A percentile compares a stretch with the other conserved stretches of the same genome.
Conservation (phyloP, 1,140 invertebrate species). For the Hydropsyche tenuis region DNA sequence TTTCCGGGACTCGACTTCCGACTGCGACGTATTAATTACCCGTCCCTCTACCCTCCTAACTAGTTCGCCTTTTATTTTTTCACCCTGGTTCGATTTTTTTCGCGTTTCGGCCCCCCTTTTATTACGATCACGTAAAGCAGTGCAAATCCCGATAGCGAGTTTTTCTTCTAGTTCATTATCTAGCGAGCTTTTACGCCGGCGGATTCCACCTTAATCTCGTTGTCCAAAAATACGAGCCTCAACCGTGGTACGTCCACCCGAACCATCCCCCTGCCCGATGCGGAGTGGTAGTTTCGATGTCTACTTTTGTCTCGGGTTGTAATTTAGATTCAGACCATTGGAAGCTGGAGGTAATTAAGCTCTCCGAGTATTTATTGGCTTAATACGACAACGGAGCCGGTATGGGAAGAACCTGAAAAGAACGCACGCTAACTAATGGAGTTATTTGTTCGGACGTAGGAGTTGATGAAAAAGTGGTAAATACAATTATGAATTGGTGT, state of each 20-base stretch:
- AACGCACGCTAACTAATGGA: constrained; percentile 38
- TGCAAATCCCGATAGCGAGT: constrained; percentile 45
- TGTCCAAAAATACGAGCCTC: constrained; percentile 49
- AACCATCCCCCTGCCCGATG: constrained; percentile 23
- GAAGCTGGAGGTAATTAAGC: constrained; percentile 48
- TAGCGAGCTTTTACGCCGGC: constrained; percentile 48
- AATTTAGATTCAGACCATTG: constrained; percentile 50
- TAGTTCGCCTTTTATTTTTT: background rate
- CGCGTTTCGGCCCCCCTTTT: constrained; percentile 20
- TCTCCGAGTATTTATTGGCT: constrained; percentile 50
- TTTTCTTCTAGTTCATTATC: constrained; percentile 50
- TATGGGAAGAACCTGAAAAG: constrained; percentile 42
- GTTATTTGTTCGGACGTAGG: constrained; percentile 32
- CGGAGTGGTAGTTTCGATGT: constrained; percentile 11
- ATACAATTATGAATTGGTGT: background rate
- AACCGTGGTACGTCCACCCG: background rate
- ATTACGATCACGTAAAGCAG: constrained; percentile 46
- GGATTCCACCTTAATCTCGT: constrained; percentile 50
- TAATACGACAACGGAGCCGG: constrained; percentile 37
- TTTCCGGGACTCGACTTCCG: constrained; percentile 1
- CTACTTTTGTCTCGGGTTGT: constrained; percentile 46
- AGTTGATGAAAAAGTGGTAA: too few species aligned
- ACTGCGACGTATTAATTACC: constrained; percentile 17
- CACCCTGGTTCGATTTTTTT: background rate
- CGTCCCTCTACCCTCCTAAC: background rate